Conservation (phyloP, 2,797 vertebrate species). For the Notoglanidium macrostoma region DNA sequence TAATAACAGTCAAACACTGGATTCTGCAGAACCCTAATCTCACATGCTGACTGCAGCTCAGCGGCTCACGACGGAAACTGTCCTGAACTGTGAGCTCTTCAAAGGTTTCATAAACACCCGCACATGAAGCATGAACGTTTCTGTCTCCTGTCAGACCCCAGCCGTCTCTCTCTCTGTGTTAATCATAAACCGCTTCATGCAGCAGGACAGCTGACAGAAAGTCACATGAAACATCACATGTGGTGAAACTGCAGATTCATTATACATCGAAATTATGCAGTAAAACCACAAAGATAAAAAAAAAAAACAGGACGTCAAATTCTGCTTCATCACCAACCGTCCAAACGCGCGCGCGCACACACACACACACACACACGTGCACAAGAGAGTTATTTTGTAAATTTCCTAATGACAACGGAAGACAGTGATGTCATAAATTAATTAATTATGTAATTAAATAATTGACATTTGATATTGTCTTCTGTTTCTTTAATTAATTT, state of each 20-base stretch:
- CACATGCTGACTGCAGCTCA: background rate
- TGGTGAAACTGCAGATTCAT: background rate
- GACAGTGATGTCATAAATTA: too few species aligned
- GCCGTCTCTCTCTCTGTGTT: background rate
- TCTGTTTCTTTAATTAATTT: too few species aligned
- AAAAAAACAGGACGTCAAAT: background rate
- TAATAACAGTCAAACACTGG: background rate
- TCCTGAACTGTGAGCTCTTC: background rate
- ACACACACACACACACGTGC: background rate
- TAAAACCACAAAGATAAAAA: background rate
- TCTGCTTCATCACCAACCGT: background rate
- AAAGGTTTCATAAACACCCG: background rate
- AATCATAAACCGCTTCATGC: background rate
- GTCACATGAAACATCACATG: conserved; percentile 21
- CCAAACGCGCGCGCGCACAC: background rate
- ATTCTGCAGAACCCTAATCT: too few species aligned
- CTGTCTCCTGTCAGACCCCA: too few species aligned
- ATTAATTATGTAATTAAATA: too few species aligned
- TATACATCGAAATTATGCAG: background rate
- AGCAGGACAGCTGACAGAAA: conserved; percentile 3
- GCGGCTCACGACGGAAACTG: background rate
- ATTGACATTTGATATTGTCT: too few species aligned
- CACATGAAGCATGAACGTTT: background rate
- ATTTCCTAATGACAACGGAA: too few species aligned
- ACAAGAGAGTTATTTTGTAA: too few species aligned